Evolutionary conservation across 2,797 vertebrate species (phyloP).

Genomic region (Spondyliosoma cantharus): DNA sequence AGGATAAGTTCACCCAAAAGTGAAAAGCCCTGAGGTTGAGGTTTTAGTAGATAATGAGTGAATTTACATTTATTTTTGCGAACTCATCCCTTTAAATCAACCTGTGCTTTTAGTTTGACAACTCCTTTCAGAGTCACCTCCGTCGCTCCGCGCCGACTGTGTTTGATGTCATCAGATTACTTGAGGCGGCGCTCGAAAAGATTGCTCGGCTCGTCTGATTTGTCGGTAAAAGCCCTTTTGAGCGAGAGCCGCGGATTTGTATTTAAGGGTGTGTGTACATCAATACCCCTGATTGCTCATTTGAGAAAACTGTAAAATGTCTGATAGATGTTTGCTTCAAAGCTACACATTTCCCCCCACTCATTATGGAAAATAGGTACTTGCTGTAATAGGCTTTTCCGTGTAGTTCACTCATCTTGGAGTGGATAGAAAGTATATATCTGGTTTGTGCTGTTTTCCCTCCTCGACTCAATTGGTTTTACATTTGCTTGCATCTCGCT

Average conservation of each 20-base stretch:
- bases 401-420: constrained; percentile 29
- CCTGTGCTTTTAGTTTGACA: constrained; percentile 13
- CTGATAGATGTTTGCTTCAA: constrained; percentile 45
- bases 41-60: too few species aligned
- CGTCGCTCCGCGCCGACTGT: not conserved
- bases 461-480: constrained; percentile 46
- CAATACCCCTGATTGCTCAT: constrained; percentile 66
- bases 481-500: constrained; percentile 41
- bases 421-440: constrained; percentile 48
- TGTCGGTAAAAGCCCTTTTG: constrained; percentile 38
- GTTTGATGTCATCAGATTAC: constrained; percentile 33
- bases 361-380: constrained; percentile 43
- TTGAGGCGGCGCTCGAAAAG: constrained; percentile 10
- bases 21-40: too few species aligned
- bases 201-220: constrained; percentile 48
- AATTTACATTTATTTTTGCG: too few species aligned
- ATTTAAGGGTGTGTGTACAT: constrained; percentile 53
- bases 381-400: constrained; percentile 43
- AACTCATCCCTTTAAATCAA: constrained; percentile 12
- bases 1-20: too few species aligned
- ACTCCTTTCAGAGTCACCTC: constrained; percentile 21
- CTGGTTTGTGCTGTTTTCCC: constrained; percentile 51
- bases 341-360: constrained; percentile 24
- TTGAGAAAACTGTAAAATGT: constrained; percentile 44
- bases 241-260: constrained; percentile 43